Percentiles rank a stretch among this genome's conserved stretches.
Evolutionary conservation across 2,113 vertebrate species (phyloP).

Genomic region (Plestiodon gilberti): DNA sequence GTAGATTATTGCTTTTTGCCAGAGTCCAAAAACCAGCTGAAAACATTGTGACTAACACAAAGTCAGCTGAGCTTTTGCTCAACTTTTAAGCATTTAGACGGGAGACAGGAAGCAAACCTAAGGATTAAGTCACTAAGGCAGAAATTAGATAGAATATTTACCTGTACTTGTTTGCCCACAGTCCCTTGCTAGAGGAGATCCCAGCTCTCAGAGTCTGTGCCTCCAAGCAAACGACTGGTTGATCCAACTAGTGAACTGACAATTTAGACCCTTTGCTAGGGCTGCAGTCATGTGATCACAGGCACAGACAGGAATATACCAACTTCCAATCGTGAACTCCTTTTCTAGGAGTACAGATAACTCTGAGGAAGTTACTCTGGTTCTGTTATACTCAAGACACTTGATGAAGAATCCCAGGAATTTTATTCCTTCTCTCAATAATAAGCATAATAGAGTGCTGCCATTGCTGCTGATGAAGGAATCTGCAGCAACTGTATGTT

Average conservation of each 20-base stretch:
- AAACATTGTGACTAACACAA: not conserved
- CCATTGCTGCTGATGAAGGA: not conserved
- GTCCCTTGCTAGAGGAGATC: rapidly evolving
- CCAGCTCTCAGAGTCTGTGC: not conserved
- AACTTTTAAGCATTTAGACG: not conserved
- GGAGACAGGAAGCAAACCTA: not conserved
- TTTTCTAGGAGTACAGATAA: conserved; percentile 7
- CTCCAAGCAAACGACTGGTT: conserved; percentile 17
- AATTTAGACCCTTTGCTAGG: not conserved
- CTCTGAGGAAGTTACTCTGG: conserved; percentile 8
- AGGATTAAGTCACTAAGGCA: not conserved
- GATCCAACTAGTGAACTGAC: not conserved
- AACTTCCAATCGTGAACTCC: conserved; percentile 17
- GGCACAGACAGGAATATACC: conserved; percentile 5
- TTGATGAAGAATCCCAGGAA: not conserved
- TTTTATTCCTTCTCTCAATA: not conserved
- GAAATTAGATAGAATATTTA: not conserved
- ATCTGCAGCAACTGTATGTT: not conserved
- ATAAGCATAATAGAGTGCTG: not conserved
- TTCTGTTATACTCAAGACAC: not conserved
- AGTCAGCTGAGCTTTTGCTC: not conserved
- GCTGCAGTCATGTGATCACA: not conserved
- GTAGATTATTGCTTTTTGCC: not conserved
- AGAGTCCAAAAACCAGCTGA: not conserved
- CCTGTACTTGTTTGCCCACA: not conserved